Evolutionary conservation across 2,113 vertebrate species (phyloP).

Genomic region (Mormyrus lacerda): DNA sequence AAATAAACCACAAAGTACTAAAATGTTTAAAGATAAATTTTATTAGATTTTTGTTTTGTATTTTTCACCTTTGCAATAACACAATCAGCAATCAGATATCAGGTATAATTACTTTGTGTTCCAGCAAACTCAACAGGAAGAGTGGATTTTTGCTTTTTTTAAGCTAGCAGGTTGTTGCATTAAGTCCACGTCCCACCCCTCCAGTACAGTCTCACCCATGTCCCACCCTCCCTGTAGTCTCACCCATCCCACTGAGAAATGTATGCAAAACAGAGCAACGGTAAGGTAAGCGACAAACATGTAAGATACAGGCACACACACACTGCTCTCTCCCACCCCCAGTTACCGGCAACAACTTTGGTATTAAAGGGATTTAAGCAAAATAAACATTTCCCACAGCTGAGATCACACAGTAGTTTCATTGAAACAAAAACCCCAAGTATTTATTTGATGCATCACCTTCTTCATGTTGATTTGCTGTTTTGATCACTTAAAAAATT

Average conservation of each 20-base stretch:
- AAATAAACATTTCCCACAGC: not conserved
- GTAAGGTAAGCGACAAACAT: not conserved
- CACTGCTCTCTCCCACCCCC: not conserved
- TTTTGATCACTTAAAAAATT: not conserved
- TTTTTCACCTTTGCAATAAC: slow-evolving; percentile 38
- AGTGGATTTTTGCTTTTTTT: slow-evolving; percentile 4
- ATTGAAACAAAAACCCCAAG: not conserved
- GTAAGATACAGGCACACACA: not conserved
- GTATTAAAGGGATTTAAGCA: slow-evolving; percentile 13
- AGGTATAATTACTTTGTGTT: slow-evolving; percentile 22
- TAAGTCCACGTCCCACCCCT: not conserved
- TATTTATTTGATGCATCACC: not conserved
- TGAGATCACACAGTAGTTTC: not conserved
- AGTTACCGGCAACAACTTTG: not conserved
- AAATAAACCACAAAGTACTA: not conserved
- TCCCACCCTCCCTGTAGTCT: not conserved
- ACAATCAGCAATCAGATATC: slow-evolving; percentile 34
- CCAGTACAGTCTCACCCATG: not conserved
- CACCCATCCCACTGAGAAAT: slow-evolving; percentile 3
- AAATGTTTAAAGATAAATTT: slow-evolving; percentile 36
- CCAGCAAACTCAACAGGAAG: slow-evolving; percentile 5
- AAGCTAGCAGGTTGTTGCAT: slow-evolving; percentile 11
- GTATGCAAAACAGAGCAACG: not conserved
- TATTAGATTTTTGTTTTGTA: slow-evolving; percentile 15
- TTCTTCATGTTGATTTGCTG: not conserved